Evolutionary conservation across 2,888 invertebrate species (phyloP), one percentile per base, ranked within the genome.

Genomic region (Allygus modestus): DNA sequence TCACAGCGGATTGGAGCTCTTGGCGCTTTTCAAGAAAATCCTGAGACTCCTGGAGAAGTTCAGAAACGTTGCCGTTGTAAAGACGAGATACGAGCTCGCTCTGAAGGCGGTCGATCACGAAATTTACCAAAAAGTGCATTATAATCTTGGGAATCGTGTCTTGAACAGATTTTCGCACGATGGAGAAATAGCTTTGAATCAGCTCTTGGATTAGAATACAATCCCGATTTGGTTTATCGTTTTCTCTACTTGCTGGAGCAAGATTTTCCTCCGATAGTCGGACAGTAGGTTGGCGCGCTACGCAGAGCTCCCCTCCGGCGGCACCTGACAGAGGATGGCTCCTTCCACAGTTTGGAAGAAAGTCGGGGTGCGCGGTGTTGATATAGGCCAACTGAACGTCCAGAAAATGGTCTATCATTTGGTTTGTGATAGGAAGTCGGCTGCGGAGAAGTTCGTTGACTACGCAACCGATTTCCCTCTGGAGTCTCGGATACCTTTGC

Each of bases 291-390:
- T 26, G 15, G 31, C 65, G 65, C 4, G 65, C 17, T 4, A 65
- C 31, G 17, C 65, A 65, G 15, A 28, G 26, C 31, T 65, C 65
- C 17, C 31, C 65, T 26, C 31, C 65, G 12, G 26, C 28, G 4
- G 28, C 26, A 12, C 5, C 28, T 31, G 65, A 2, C 5, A n/a
- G 31, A 15, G 20, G 1, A 17, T 28, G 26, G 4, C 12, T 31
- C 12, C 31, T 43, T n/a, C 43, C 46, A 12, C 43, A 15, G 58
- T 79, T 79, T 0, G 79, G 31, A 0, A 79, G 90, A 89, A 94
- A 94, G 89, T 94, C 94, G 0, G 94, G 94, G 89, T 94, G 94
- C 87, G 92, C 93, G 4, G 94, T 94, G 89, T 94, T 94, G 86
- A 94, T 93, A 89, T 94, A 94, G 0, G 94, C 92, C 86, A 94